Evolutionary conservation across 2,113 vertebrate genomes (phyloP), one percentile per base, ranked within the genome.

Genomic region (Potamarius usumacintae): DNA sequence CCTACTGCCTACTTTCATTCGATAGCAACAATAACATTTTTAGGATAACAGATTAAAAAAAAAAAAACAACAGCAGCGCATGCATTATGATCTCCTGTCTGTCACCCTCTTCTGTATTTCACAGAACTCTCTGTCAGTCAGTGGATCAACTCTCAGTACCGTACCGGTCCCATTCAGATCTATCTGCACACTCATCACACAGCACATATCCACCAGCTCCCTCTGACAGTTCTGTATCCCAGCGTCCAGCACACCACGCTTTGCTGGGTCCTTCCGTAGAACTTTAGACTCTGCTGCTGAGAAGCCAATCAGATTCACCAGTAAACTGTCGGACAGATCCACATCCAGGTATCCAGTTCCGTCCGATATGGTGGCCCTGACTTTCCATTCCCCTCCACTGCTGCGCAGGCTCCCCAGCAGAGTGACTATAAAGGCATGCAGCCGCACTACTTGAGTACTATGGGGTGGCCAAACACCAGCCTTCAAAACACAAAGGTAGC

Each of bases 401-500:
- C 91, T 95, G 89, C 93, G 95, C n/a, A 99, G 95, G 90, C 95
- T 99, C 89, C 97, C 97, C 82, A 96, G 91, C 9, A 99, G 96
- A n/a, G 98, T 99, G 81, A 99, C 97, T 87, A 99, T 97, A 93
- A 99, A 99, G 86, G 97, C 96, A 92, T 98, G 99, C 71, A 97
- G 89, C 87, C 93, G 92, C 78, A 97, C 93, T 88, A 92, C 89
- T 53, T 63, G 93, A 91, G 93, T 25, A n/a, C 85, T 89, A 42
- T 90, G 76, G 52, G 90, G 91, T 60, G 94, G 94, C 91, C 89
- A 89, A 82, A 88, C 79, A 34, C 78, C 91, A 34, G 91, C 78
- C 72, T 96, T 94, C 4, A 98, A 87, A 67, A 95, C 69, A 85
- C 93, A 94, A 89, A 98, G 92, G 89, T 97, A 97, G 18, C 92